Evolutionary conservation across 2,797 vertebrate species (phyloP).

Genomic region (Discoglossus pictus): DNA sequence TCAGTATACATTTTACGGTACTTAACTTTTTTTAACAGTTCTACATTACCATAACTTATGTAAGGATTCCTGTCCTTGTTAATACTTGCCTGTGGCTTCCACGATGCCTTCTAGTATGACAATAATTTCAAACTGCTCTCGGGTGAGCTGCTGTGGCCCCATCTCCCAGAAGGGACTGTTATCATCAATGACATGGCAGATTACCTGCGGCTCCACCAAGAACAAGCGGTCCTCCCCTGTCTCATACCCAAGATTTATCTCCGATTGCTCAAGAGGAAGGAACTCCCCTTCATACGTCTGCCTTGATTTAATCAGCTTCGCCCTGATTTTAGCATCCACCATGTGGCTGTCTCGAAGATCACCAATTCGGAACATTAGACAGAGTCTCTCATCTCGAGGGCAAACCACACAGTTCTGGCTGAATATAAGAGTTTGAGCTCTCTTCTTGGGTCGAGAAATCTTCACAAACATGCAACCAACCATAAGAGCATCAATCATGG

Average conservation of each 20-base stretch:
- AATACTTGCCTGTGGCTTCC: conserved; percentile 75
- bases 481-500: conserved; percentile 83
- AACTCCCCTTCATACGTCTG: conserved; percentile 82
- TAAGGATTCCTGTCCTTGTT: too few relatives aligned
- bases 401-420: conserved; percentile 79
- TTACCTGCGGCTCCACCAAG: conserved; percentile 82
- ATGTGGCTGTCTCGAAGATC: conserved; percentile 82
- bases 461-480: conserved; percentile 88
- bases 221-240: conserved; percentile 77
- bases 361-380: conserved; percentile 79
- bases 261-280: conserved; percentile 81
- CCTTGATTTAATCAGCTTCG: conserved; percentile 81
- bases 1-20: too few relatives aligned
- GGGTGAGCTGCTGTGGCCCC: conserved; percentile 64
- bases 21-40: too few relatives aligned
- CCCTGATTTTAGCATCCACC: conserved; percentile 82
- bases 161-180: conserved; percentile 81
- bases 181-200: conserved; percentile 73
- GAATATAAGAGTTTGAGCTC: conserved; percentile 82
- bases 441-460: conserved; percentile 82
- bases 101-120: conserved; percentile 82
- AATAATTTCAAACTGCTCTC: conserved; percentile 79
- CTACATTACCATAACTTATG: neutral
- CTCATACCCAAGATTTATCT: conserved; percentile 81
- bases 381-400: conserved; percentile 71